A percentile compares a stretch with the other conserved stretches of the same genome.
Conservation (phyloP, 2,113 vertebrate genomes). For the Rhinogobius similis region DNA sequence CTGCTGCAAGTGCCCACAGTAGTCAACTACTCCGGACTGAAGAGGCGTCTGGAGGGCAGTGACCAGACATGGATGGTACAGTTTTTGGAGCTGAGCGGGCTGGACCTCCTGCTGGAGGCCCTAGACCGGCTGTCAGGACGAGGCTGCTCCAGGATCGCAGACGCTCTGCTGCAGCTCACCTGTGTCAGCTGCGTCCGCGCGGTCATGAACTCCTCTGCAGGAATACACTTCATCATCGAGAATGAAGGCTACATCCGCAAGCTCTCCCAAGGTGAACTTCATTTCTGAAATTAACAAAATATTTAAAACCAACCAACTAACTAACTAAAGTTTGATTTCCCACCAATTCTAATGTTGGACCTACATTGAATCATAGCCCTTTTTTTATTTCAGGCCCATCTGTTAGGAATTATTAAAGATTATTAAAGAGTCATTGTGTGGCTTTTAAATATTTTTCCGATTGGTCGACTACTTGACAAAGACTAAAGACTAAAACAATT, state of each 20-base stretch:
- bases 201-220: conserved; percentile 90
- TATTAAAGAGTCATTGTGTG: too few relatives aligned
- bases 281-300: neutral
- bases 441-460: too few relatives aligned
- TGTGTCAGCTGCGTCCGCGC: conserved; percentile 94
- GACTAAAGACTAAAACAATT: too few relatives aligned
- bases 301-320: neutral
- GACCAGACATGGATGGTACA: conserved; percentile 94
- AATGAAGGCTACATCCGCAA: conserved; percentile 94
- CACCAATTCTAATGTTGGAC: neutral
- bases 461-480: too few relatives aligned
- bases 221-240: conserved; percentile 93
- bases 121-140: conserved; percentile 91
- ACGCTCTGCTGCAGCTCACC: conserved; percentile 94
- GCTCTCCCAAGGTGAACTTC: conserved; percentile 87
- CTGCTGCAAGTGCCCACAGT: conserved; percentile 93
- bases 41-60: conserved; percentile 89
- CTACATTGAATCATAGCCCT: neutral
- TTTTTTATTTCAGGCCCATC: too few relatives aligned
- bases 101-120: conserved; percentile 95
- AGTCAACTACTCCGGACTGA: conserved; percentile 95
- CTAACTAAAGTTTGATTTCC: neutral
- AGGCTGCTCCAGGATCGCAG: conserved; percentile 89
- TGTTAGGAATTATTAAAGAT: too few relatives aligned
- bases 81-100: conserved; percentile 92